Percentiles rank a stretch among this genome's conserved stretches.
Evolutionary conservation across 2,797 vertebrate species (phyloP).

Genomic region (Fratercula arctica): DNA sequence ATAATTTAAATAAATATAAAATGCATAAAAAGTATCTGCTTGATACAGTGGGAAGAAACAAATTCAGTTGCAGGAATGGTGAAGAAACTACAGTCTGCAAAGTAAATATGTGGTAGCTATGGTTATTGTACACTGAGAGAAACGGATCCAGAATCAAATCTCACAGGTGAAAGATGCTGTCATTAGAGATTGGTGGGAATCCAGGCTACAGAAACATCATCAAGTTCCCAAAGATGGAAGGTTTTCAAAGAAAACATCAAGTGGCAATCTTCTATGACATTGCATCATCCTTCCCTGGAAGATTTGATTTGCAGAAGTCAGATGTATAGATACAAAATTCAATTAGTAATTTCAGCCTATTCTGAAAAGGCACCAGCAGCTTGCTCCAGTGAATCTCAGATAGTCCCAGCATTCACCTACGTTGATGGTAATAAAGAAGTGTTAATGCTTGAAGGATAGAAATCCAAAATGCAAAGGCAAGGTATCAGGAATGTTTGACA

Average conservation of each 20-base stretch:
- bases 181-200: background rate
- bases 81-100: background rate
- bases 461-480: background rate
- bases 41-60: background rate
- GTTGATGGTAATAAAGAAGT: background rate
- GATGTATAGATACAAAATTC: background rate
- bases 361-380: background rate
- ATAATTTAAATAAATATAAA: background rate
- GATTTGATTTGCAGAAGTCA: background rate
- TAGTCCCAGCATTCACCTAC: background rate
- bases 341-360: background rate
- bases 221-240: background rate
- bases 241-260: background rate
- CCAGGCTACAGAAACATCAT: background rate
- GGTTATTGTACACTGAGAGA: background rate
- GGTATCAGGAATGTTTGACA: background rate
- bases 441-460: background rate
- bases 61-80: background rate
- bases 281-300: background rate
- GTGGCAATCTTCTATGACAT: background rate
- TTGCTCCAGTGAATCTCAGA: background rate
- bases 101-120: fast-evolving
- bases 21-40: background rate
- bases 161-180: background rate
- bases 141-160: background rate